Conservation (phyloP, 1,140 invertebrate species). For the Tyrophagus putrescentiae region DNA sequence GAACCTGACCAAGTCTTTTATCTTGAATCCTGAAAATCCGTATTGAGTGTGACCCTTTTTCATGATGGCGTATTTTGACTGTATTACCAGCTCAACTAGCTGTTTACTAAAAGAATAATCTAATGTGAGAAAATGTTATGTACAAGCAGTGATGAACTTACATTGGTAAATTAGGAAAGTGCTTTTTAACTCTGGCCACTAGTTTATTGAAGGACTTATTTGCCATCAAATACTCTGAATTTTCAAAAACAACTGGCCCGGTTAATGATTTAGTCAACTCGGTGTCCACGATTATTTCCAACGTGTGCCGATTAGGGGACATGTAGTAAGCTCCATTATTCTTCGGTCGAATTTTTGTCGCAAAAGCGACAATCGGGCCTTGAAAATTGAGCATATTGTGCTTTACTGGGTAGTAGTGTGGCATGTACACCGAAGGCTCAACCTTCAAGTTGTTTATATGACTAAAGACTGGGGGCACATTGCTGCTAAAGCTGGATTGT, state of each 20-base stretch:
- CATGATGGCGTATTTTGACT: slow-evolving; percentile 7
- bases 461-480: not conserved
- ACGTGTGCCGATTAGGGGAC: not conserved
- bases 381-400: not conserved
- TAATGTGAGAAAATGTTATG: not conserved
- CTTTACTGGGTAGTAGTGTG: not conserved
- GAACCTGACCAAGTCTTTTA: slow-evolving; percentile 6
- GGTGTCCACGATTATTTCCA: not conserved
- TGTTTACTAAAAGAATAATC: not conserved
- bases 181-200: not conserved
- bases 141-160: not conserved
- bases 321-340: not conserved
- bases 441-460: not conserved
- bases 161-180: slow-evolving; percentile 7
- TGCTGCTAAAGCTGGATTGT: not conserved
- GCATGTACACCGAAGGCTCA: not conserved
- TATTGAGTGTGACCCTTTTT: not conserved
- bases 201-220: slow-evolving; percentile 5
- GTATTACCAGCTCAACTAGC: not conserved
- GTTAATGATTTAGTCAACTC: not conserved
- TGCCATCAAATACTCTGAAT: not conserved
- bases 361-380: not conserved
- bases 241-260: slow-evolving; percentile 3
- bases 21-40: slow-evolving; percentile 2
- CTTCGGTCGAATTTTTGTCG: not conserved